Evolutionary conservation across 2,113 vertebrate species (phyloP).

Genomic region (Ciconia boyciana): DNA sequence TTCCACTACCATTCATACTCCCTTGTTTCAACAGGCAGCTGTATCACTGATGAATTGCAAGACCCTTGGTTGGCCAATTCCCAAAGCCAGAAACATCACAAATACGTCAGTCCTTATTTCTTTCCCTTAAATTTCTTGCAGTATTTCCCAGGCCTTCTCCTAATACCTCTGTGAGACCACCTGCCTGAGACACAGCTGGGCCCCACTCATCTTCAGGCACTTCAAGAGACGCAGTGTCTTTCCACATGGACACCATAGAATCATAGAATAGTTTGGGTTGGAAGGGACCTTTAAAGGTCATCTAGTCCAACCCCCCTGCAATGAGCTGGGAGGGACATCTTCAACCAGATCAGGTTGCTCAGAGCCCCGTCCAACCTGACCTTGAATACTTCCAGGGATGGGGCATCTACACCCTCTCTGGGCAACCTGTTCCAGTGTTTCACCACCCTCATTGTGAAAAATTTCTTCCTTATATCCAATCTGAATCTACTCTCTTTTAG

Average conservation of each 20-base stretch:
- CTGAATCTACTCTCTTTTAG: background rate
- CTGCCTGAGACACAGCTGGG: background rate
- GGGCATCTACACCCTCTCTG: background rate
- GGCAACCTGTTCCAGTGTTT: background rate
- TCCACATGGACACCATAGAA: background rate
- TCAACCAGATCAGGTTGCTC: background rate
- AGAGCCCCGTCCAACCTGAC: background rate
- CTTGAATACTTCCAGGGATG: background rate
- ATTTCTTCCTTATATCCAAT: background rate
- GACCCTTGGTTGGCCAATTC: background rate
- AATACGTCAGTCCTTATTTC: accelerated
- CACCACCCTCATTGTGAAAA: background rate
- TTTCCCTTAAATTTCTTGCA: background rate
- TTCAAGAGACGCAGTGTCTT: accelerated
- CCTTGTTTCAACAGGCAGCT: background rate
- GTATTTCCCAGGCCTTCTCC: background rate
- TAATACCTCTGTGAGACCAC: background rate
- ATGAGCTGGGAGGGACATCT: background rate
- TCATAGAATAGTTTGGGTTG: background rate
- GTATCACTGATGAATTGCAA: background rate
- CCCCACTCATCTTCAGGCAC: background rate
- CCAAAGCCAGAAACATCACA: background rate
- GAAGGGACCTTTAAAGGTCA: background rate
- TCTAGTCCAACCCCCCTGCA: background rate
- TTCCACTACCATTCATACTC: background rate